These are phyloP conservation scores for Taenioides sp. DNA, from an alignment of 2,797 vertebrate genomes.

Conservation along the genomic window DNA sequence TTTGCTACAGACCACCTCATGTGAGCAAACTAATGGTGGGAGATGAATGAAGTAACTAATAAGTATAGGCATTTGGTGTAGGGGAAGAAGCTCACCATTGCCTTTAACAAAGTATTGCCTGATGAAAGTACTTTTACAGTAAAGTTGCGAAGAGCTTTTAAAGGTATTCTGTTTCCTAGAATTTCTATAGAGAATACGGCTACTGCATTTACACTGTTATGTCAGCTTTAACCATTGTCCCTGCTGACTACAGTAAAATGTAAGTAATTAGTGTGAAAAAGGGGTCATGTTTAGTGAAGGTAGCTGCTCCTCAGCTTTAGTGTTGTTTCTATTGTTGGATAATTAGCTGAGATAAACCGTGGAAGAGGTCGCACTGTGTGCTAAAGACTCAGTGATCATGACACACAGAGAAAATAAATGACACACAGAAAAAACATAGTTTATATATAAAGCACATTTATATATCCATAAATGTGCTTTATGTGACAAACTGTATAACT, in stretches of 20 bases:
- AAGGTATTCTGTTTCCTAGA: background rate
- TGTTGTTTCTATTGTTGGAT: background rate
- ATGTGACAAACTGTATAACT: background rate
- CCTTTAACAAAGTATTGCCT: background rate
- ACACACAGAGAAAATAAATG: background rate
- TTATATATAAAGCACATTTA: too few relatives aligned
- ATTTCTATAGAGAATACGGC: too few relatives aligned
- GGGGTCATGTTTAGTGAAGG: slow-evolving; percentile 1
- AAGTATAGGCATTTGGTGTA: background rate
- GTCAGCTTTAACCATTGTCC: background rate
- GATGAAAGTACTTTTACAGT: background rate
- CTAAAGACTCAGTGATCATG: background rate
- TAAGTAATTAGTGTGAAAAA: background rate
- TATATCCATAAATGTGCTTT: background rate
- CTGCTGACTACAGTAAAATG: background rate
- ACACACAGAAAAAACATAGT: background rate
- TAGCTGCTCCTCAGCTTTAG: background rate
- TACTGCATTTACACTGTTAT: background rate
- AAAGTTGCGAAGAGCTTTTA: background rate
- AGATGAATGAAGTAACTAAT: slow-evolving; percentile 7
- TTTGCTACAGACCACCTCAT: background rate
- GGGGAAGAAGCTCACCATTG: background rate
- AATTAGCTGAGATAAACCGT: slow-evolving; percentile 7
- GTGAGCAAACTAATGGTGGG: background rate
- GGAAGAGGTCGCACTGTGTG: background rate